Percentiles rank a stretch among this genome's conserved stretches.
These are phyloP conservation scores for Orthonyx spaldingii DNA, from an alignment of 2,113 vertebrate genomes.

Conservation along the genomic window DNA sequence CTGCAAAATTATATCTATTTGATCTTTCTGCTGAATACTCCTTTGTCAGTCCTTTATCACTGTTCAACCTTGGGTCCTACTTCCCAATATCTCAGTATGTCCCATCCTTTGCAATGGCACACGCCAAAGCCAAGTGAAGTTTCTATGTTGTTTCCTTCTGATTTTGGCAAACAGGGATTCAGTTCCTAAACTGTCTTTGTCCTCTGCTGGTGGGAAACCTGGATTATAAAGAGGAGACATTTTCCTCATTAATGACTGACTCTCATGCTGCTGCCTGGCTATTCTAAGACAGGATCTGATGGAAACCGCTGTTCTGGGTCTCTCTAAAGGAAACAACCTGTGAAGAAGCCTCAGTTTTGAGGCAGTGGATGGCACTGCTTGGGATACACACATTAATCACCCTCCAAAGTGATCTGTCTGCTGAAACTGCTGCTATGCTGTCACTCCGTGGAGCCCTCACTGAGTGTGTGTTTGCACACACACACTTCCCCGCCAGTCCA, in stretches of 20 bases:
- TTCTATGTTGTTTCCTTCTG: not conserved
- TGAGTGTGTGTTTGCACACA: fast-evolving
- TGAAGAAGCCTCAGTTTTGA: not conserved
- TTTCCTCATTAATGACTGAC: not conserved
- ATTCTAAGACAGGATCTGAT: not conserved
- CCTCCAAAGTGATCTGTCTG: not conserved
- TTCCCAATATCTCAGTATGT: not conserved
- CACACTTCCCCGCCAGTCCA: not conserved
- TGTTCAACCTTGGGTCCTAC: not conserved
- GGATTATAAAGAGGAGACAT: not conserved
- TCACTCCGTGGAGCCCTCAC: not conserved
- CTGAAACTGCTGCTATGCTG: not conserved
- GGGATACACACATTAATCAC: not conserved
- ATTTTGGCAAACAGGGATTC: not conserved
- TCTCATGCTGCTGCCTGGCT: not conserved
- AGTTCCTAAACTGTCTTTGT: not conserved
- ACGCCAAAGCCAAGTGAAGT: not conserved
- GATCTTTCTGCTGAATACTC: not conserved
- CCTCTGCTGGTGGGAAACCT: not conserved
- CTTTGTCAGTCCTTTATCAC: not conserved
- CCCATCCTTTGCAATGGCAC: not conserved
- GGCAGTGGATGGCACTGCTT: not conserved
- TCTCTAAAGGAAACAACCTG: not conserved
- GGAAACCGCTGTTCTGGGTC: not conserved
- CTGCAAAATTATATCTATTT: not conserved